Evolutionary conservation across 2,113 vertebrate species (phyloP), one percentile per base, ranked within the genome.

Genomic region (Chunga burmeisteri): DNA sequence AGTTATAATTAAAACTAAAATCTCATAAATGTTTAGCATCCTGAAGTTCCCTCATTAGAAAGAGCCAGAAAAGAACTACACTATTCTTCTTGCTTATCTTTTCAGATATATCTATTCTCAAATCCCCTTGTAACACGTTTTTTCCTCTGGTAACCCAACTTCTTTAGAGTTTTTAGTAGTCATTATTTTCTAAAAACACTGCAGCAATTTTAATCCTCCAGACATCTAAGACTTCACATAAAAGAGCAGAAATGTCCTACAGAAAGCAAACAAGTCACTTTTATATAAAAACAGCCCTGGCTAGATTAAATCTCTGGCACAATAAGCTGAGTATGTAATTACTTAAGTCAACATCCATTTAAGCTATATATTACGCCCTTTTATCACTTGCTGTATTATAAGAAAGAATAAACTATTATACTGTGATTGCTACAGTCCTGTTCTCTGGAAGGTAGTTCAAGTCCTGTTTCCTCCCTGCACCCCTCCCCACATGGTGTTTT

Each of bases 301-400:
- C 20, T 86, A 61, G 46, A 92, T 80, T 92, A 90, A 93, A 92
- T 82, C 61, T 92, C 63, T 90, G 85, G 79, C 71, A 90, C 15
- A 73, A 90, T 63, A 72, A 90, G 9, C 40, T 88, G 46, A 80
- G 20, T 55, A 50, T 86, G 13, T 70, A 92, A 72, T 63, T 63
- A 84, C 71, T 86, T 55, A 94, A 59, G 79, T 83, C 49, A 96
- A 81, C 81, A 92, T 84, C 56, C 47, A 86, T 88, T 93, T 85
- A 66, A n/a, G 13, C 66, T 86, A 46, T 85, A 71, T 71, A 81
- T 84, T 88, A 92, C 86, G 27, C 14, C 40, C 18, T 89, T 89
- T 93, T 84, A 91, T 89, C 56, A 85, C 52, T 65, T 79, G 26
- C 9, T 82, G 17, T 55, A 58, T 77, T 80, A 77, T 77, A 88